Base-by-base conservation (phyloP, 1,140 invertebrate species). In the Conopomorpha cramerella region DNA sequence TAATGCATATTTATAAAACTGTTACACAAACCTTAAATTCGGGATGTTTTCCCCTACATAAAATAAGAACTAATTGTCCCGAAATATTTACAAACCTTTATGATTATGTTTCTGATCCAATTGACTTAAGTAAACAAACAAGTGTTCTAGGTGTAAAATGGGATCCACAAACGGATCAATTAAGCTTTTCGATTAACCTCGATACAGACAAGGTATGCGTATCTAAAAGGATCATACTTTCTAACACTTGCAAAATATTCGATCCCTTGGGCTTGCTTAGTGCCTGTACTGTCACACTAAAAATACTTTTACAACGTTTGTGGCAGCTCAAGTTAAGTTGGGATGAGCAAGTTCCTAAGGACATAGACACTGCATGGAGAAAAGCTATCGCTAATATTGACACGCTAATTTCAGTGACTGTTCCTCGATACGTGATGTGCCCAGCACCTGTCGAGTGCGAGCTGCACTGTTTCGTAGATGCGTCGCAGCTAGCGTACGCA, bases 181-280 rank as follows among this genome's bases (percentile, higher is more conserved):
- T 30, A 27, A 18, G 23, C 3, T 45, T 30, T 28, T 11, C 25
- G 30, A 29, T 30, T 16, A 30, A 36, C 7, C n/a, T 36, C 4
- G 39, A 38, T 19, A 11, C 37, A n/a, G 16, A 33, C 17, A 29
- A 23, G 15, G 3, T 31, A 11, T 44, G 18, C 16, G 25, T 4
- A 45, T 29, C 39, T 28, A 55, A 61, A 41, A n/a, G 50, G 14
- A 35, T 16, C 1, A 39, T 58, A 7, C 27, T 54, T 16, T 46
- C 56, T 2, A 41, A 27, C 8, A 46, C 39, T 12, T 49, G 41
- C 26, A 43, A 41, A 33, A 46, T 64, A 11, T 68, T 57, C 43
- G 59, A 66, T 34, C 59, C 60, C 1, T 37, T 70, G 15, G 65
- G 65, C 2, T 41, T 62, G 2, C 8, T 64, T 6, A 39, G 34